phyloP scores from a whole-genome alignment of 2,113 vertebrate genomes.

The Eclectus roratus region DNA sequence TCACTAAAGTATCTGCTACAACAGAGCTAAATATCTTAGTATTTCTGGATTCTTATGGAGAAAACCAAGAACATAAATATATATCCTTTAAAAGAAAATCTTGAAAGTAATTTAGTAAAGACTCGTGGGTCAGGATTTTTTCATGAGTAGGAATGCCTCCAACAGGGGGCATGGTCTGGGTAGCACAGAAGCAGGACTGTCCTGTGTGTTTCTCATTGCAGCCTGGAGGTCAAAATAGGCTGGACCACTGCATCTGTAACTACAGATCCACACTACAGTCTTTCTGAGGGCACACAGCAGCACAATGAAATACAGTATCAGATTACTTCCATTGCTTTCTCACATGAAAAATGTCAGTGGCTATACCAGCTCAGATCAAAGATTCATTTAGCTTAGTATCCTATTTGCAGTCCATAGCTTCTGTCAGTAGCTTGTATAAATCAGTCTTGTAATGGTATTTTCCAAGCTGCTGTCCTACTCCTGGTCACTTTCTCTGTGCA shows the following conservation, averaged over 20 bases:
- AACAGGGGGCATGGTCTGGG: neutral
- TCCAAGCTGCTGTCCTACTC: neutral
- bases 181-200: neutral
- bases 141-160: neutral
- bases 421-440: neutral
- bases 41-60: neutral
- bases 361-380: neutral
- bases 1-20: neutral
- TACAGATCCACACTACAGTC: neutral
- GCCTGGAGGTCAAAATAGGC: neutral
- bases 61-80: neutral
- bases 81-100: neutral
- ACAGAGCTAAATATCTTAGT: neutral
- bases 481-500: neutral
- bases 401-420: neutral
- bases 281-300: neutral
- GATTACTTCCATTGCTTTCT: neutral
- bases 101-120: neutral
- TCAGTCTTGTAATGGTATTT: neutral
- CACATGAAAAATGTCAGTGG: neutral
- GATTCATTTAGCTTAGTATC: neutral
- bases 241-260: neutral
- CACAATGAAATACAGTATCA: neutral
- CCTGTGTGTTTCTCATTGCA: neutral
- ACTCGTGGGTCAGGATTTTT: rapidly evolving